A percentile compares a stretch with the other conserved stretches of the same genome.
Evolutionary conservation across 1,140 invertebrate genomes (phyloP).

Genomic region (Nilaparvata lugens): DNA sequence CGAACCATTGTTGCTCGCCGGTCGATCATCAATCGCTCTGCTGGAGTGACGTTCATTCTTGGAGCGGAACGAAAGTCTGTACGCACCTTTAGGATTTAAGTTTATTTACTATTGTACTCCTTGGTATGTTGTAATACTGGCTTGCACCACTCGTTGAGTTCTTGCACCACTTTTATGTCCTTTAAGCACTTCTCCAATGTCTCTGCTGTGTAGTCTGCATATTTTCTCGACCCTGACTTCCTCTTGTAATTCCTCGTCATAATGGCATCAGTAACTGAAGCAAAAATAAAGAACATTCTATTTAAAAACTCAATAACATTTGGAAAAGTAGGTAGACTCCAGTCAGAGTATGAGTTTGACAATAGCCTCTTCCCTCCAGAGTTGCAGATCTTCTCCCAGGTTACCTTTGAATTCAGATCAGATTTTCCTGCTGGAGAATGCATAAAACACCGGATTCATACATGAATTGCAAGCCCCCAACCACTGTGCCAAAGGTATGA

Average conservation of each 20-base stretch:
- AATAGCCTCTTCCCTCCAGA: no score
- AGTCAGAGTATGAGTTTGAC: no score
- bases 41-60: no score
- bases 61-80: no score
- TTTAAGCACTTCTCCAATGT: conserved; percentile 8
- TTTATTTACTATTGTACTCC: conserved; percentile 17
- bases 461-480: no score
- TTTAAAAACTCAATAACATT: conserved; percentile 7
- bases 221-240: conserved; percentile 11
- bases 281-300: conserved; percentile 12
- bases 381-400: no score
- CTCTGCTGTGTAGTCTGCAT: conserved; percentile 12
- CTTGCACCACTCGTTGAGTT: conserved; percentile 9
- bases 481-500: no score
- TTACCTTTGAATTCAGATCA: no score
- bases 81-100: conserved; percentile 18
- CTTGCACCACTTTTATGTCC: conserved; percentile 13
- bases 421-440: no score
- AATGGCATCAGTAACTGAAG: conserved; percentile 12
- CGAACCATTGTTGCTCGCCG: no score
- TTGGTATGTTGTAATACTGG: conserved; percentile 13
- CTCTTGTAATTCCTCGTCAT: conserved; percentile 14
- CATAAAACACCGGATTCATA: no score
- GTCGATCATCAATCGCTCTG: no score
- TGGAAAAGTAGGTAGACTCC: neutral